Conservation (phyloP, 2,797 vertebrate genomes). For the Oceanodroma leucorhoa region DNA sequence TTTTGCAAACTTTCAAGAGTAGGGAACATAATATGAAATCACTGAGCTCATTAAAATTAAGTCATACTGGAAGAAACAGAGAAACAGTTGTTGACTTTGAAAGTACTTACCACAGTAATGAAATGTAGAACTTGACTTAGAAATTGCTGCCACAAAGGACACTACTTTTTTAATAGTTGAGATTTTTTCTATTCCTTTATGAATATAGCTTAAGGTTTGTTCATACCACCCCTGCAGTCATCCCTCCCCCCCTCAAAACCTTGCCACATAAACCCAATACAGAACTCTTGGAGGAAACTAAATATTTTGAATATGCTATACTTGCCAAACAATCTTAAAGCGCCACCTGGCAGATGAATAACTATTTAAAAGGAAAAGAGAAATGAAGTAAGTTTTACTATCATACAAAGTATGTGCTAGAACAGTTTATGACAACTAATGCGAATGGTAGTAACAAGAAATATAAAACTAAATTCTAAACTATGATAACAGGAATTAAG, state of each 20-base stretch:
- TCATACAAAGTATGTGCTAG: neutral
- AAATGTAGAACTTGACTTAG: neutral
- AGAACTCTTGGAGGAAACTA: neutral
- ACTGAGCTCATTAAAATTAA: neutral
- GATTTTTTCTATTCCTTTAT: neutral
- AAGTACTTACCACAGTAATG: neutral
- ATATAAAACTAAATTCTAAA: neutral
- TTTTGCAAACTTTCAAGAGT: neutral
- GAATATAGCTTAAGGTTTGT: neutral
- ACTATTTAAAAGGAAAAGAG: neutral
- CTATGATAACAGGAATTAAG: neutral
- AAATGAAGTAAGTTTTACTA: neutral
- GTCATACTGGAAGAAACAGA: neutral
- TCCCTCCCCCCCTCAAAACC: fast-evolving
- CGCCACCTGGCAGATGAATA: neutral
- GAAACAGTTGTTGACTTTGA: neutral
- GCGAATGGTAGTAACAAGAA: neutral
- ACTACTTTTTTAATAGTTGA: neutral
- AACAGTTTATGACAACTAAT: neutral
- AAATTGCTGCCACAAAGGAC: neutral
- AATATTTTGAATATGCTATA: neutral
- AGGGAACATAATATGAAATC: neutral
- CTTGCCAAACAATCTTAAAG: neutral
- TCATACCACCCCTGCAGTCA: neutral
- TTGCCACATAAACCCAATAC: neutral